phyloP scores from a whole-genome alignment of 2,797 vertebrate species.

The Etheostoma nigrum region DNA sequence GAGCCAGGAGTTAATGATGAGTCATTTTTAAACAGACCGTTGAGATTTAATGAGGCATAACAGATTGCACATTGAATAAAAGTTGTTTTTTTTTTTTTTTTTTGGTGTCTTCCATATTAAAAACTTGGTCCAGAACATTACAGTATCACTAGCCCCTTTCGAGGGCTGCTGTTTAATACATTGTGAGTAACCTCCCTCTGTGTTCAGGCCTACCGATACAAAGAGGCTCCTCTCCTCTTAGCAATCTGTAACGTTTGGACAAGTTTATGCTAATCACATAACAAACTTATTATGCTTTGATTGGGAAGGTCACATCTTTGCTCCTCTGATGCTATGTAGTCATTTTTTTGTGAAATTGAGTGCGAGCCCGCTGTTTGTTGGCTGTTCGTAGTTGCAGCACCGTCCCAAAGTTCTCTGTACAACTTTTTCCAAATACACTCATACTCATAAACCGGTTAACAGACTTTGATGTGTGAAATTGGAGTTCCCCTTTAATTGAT shows the following conservation, averaged over 20 bases:
- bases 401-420: too few species aligned
- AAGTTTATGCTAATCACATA: background rate
- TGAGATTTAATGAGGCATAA: conserved; percentile 66
- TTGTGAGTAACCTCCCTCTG: background rate
- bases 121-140: conserved; percentile 24
- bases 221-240: background rate
- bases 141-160: background rate
- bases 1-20: conserved; percentile 65
- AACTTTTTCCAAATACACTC: too few species aligned
- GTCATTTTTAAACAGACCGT: conserved; percentile 66
- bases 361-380: background rate
- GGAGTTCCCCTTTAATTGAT: too few species aligned
- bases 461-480: too few species aligned
- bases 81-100: conserved; percentile 2
- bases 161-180: background rate
- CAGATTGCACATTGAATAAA: conserved; percentile 48
- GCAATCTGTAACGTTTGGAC: background rate
- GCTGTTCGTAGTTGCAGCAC: too few species aligned
- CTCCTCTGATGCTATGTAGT: too few species aligned
- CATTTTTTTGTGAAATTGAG: too few species aligned
- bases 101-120: conserved; percentile 21
- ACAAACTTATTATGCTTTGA: background rate
- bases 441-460: too few species aligned
- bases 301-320: too few species aligned
- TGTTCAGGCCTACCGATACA: background rate